Evolutionary conservation across 2,888 invertebrate genomes (phyloP), one percentile per base, ranked within the genome.

Genomic region (Strigamia crassipes): DNA sequence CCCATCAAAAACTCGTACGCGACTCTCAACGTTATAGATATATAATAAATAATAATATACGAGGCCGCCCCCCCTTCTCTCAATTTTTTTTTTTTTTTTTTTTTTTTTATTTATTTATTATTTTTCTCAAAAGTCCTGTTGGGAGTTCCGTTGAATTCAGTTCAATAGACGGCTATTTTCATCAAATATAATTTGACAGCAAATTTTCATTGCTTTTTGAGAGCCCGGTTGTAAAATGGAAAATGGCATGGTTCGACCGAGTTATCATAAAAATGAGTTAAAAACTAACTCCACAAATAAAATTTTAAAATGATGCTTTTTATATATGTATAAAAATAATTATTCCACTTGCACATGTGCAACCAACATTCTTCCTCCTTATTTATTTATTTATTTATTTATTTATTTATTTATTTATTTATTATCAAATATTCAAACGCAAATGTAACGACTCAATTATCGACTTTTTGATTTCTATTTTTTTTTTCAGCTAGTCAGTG

Each of bases 131-230:
- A 66, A 66, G 23, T 23, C 23, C 21, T 66, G 21, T 66, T 21
- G 61, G 61, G 9, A 23, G 21, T 66, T 23, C 61, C 21, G 21
- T 66, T 21, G 23, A 66, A 23, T 66, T 23, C 61, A 21, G 61
- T 21, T 66, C 61, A 66, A 66, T 66, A 18, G 61, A 66, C 18
- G 23, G 61, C 61, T 66, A 66, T 66, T 66, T 66, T 66, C 61
- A 66, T 66, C 61, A 66, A 66, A 66, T 66, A 66, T 66, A 66
- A 66, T 66, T 66, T 66, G 61, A 66, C 61, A 66, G 61, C 21
- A 21, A 79, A 79, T 79, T 79, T 79, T 79, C 79, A 79, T 79
- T 27, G 79, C 79, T 6, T 41, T 79, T 79, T 42, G 38, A 79
- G 42, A 38, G 79, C n/a, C 79, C 41, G 79, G 79, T 38, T 79